These are phyloP conservation scores for Diplolepis rosae DNA, from an alignment of 2,888 invertebrate genomes.

Conservation along the genomic window DNA sequence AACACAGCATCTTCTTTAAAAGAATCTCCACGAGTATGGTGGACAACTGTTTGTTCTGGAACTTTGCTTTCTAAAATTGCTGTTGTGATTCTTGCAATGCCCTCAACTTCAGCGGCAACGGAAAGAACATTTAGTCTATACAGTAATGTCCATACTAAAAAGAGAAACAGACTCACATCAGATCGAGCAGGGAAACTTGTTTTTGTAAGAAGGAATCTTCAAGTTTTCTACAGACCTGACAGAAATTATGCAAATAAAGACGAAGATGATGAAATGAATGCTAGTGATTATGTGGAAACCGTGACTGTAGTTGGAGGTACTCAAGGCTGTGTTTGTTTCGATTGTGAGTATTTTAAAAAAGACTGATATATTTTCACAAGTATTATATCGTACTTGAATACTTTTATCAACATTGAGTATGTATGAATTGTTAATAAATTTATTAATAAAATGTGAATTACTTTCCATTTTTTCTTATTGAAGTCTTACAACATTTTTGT, in stretches of 20 bases:
- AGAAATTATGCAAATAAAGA: neutral
- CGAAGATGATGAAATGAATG: neutral
- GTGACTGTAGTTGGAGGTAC: neutral
- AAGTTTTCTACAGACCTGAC: neutral
- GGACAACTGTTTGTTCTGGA: neutral
- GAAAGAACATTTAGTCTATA: neutral
- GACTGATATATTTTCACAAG: neutral
- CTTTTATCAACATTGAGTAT: too few species aligned
- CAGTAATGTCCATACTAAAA: neutral
- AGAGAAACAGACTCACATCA: neutral
- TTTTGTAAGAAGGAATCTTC: neutral
- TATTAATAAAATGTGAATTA: too few species aligned
- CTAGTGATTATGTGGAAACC: neutral
- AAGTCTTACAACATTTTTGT: neutral
- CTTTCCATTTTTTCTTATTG: neutral
- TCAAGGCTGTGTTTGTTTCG: neutral
- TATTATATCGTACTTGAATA: too few species aligned
- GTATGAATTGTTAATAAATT: too few species aligned
- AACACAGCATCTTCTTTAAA: neutral
- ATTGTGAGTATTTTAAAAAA: neutral
- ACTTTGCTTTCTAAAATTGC: neutral
- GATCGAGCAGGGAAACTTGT: neutral
- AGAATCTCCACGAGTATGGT: neutral
- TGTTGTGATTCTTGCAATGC: neutral
- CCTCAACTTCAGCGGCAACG: neutral